phyloP scores from a whole-genome alignment of 2,888 invertebrate species.

The Meteorus cinctellus region DNA sequence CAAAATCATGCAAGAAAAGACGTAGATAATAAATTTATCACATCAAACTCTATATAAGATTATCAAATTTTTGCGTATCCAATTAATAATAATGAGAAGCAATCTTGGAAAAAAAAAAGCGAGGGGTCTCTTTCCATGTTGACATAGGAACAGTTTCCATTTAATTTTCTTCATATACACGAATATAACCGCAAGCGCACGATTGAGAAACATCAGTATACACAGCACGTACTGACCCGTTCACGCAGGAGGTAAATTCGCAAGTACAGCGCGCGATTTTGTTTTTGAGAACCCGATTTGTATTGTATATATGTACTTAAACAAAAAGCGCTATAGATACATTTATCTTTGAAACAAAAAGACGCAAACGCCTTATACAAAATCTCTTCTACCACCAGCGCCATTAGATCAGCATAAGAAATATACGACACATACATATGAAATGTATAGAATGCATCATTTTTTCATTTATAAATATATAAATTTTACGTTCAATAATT shows the following conservation, averaged over 20 bases:
- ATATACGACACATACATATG: neutral
- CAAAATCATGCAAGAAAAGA: no score
- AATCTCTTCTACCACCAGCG: neutral
- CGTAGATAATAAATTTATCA: no score
- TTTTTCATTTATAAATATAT: neutral
- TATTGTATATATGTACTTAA: neutral
- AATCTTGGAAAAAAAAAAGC: no score
- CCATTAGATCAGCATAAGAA: neutral
- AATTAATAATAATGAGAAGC: no score
- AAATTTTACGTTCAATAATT: slow-evolving; percentile 21
- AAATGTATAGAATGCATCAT: neutral
- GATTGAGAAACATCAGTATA: slow-evolving; percentile 55
- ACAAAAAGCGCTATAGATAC: neutral
- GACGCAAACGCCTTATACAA: neutral
- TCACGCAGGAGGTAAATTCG: slow-evolving; percentile 27
- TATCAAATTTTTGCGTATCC: no score
- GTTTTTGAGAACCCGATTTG: neutral
- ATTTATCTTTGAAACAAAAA: neutral
- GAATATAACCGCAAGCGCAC: neutral
- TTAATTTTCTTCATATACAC: no score
- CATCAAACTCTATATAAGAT: no score
- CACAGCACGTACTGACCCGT: slow-evolving; percentile 59
- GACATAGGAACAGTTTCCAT: no score
- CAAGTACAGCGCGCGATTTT: neutral
- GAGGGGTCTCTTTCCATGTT: no score